Evolutionary conservation across 1,140 invertebrate species (phyloP).

Genomic region (Phymastichus coffea): DNA sequence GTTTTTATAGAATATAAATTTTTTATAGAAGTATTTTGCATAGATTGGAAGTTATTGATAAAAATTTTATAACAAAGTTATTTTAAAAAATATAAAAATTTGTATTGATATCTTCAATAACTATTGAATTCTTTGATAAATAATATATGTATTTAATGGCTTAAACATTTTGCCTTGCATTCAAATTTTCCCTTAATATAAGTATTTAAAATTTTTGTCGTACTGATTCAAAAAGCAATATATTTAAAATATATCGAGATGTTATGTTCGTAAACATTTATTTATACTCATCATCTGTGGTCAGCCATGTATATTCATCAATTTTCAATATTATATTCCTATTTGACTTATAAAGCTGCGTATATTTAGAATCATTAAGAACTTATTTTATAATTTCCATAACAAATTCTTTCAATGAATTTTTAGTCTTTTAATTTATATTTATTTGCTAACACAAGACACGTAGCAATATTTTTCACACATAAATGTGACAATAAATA

Average conservation of each 20-base stretch:
- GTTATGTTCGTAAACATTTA: background rate
- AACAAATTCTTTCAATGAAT: constrained; percentile 3
- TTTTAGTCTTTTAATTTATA: constrained; percentile 14
- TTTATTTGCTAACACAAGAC: constrained; percentile 3
- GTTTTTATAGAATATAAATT: background rate
- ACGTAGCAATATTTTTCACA: constrained; percentile 6
- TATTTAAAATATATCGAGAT: background rate
- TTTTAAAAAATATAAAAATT: background rate
- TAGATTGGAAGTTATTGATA: background rate
- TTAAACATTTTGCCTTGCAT: background rate
- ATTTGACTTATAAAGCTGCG: constrained; percentile 1
- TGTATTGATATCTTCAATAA: background rate
- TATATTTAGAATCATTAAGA: constrained; percentile 10
- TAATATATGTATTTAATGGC: background rate
- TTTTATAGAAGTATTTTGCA: background rate
- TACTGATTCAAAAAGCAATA: background rate
- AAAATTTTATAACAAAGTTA: background rate
- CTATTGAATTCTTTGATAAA: background rate
- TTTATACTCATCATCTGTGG: background rate
- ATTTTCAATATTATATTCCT: constrained; percentile 11
- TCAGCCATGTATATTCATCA: constrained; percentile 10
- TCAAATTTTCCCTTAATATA: background rate
- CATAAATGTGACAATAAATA: background rate
- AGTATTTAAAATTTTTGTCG: background rate
- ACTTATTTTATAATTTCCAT: constrained; percentile 10